Evolutionary conservation across 2,113 vertebrate species (phyloP), one percentile per base, ranked within the genome.

Genomic region (Leucopternis melanops): DNA sequence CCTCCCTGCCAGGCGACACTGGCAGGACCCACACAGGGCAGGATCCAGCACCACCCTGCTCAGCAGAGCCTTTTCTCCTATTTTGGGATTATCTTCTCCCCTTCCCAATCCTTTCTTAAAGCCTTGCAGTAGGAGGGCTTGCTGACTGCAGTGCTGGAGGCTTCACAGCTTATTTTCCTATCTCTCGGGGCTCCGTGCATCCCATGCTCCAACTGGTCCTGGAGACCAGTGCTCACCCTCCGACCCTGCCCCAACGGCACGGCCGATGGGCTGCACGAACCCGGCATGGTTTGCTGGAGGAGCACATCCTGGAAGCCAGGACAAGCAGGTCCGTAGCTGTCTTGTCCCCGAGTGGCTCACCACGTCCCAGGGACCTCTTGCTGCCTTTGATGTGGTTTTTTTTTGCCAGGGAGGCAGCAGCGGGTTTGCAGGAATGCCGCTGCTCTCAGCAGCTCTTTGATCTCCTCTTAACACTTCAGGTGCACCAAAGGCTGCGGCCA

Each of bases 211-310:
- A 0, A 2, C 59, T 17, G 58, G 42, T 27, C 31, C 40, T 31
- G 58, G 17, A 6, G 13, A 16, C 71, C 73, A 21, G 23, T 1
- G 11, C 34, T 23, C n/a, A 5, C 20, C 36, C 26, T 54, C 65
- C 8, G 2, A 0, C 63, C 27, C 15, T 57, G 22, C 34, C 42
- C 3, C 0, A 2, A 13, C 1, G 3, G 9, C 72, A 29, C 0
- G 0, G 44, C 16, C 1, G 0, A 12, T 8, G 50, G 66, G 27
- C 63, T 45, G 85, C 62, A 25, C 6, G 2, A 16, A 13, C 10
- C 45, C 10, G 2, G 27, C 10, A 1, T 1, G 67, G 27, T 34
- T 36, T 71, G 49, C 66, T 65, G 71, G 21, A 79, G 36, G 8
- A 67, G 8, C 61, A 4, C 9, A 4, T 71, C 72, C 66, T 49